Percentiles rank a stretch among this genome's conserved stretches.
phyloP scores from a whole-genome alignment of 2,113 vertebrate species.

The Crotalus tigris region DNA sequence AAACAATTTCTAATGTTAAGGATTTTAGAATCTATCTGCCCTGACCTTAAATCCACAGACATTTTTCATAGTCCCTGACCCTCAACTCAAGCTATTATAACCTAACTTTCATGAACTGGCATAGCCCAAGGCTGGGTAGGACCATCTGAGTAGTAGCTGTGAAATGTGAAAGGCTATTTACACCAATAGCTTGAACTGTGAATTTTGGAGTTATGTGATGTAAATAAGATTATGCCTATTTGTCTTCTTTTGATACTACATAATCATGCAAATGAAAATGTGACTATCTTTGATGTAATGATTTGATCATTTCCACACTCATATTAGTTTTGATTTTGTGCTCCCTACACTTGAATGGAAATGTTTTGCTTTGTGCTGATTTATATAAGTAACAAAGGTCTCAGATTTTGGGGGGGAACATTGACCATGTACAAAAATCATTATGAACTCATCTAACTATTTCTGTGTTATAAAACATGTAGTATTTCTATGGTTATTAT shows the following conservation, averaged over 20 bases:
- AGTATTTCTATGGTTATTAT: background rate
- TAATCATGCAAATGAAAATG: background rate
- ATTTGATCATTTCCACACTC: background rate
- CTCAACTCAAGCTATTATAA: background rate
- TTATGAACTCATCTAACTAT: conserved; percentile 10
- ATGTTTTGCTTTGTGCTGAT: background rate
- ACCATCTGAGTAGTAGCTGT: background rate
- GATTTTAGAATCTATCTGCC: background rate
- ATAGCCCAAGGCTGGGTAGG: background rate
- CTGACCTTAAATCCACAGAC: background rate
- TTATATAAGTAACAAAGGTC: background rate
- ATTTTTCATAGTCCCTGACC: background rate
- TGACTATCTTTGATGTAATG: background rate
- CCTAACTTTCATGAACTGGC: background rate
- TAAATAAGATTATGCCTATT: background rate
- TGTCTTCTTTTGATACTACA: background rate
- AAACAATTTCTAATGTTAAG: background rate
- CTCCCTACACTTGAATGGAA: background rate
- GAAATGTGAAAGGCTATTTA: background rate
- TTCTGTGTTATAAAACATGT: background rate
- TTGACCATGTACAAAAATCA: conserved; percentile 14
- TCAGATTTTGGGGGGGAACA: background rate
- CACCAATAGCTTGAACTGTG: background rate
- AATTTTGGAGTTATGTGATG: background rate
- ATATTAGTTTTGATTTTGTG: background rate